A percentile compares a stretch with the other conserved stretches of the same genome.
Conservation (phyloP, 2,888 invertebrate species). For the Trachelus iudaicus region DNA sequence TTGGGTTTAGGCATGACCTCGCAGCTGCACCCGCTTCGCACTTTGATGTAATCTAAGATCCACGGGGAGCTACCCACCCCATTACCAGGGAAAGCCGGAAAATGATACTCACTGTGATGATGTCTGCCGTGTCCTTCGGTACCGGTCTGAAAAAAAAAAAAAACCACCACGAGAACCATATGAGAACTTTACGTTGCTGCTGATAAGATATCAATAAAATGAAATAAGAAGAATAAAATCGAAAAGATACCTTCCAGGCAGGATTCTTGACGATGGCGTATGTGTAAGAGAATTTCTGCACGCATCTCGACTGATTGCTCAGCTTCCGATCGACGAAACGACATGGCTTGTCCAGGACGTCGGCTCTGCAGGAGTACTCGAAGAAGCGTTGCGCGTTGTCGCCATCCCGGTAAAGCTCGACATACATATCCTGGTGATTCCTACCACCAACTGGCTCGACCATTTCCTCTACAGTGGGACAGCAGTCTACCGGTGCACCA, state of each 20-base stretch:
- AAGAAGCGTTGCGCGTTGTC: conserved; percentile 79
- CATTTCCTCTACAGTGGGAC: conserved; percentile 82
- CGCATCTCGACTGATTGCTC: conserved; percentile 79
- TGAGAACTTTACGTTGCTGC: background rate
- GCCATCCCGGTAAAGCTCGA: conserved; percentile 80
- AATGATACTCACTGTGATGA: conserved; percentile 56
- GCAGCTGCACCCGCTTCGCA: conserved; percentile 88
- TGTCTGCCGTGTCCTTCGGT: conserved; percentile 53
- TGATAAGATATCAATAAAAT: background rate
- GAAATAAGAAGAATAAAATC: background rate
- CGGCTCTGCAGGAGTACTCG: conserved; percentile 81
- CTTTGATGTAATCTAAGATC: conserved; percentile 84
- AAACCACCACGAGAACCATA: background rate
- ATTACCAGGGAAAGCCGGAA: conserved; percentile 68
- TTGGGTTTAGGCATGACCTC: conserved; percentile 74
- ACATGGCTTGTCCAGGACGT: conserved; percentile 79
- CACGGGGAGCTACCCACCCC: conserved; percentile 66
- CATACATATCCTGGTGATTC: conserved; percentile 77
- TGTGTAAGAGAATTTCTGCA: conserved; percentile 84
- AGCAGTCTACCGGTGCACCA: conserved; percentile 77
- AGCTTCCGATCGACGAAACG: conserved; percentile 78
- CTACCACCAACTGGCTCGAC: conserved; percentile 82
- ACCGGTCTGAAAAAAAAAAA: background rate
- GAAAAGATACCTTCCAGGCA: conserved; percentile 57
- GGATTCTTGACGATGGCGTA: conserved; percentile 83